Evolutionary conservation across 2,113 vertebrate genomes (phyloP), one percentile per base, ranked within the genome.

Genomic region (Lepidothrix coronata): DNA sequence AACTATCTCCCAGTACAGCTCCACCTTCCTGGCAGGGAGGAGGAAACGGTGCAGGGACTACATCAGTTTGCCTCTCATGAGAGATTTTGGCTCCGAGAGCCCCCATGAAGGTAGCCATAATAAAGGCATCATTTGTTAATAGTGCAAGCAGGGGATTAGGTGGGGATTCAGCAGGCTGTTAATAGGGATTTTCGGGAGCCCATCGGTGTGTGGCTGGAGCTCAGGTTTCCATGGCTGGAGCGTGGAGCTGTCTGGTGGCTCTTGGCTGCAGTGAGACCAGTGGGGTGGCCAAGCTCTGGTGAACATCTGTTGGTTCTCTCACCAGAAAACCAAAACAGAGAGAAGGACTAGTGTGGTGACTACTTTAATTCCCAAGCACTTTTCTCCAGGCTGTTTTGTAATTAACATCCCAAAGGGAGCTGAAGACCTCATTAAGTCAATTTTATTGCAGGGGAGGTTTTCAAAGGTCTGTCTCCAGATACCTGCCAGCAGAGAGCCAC

Each of bases 331-430:
- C 72, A 48, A 95, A 88, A 44, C 5, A 83, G 72, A 61, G 79
- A 10, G 84, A 6, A 63, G 83, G 80, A 88, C 88, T 54, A 62
- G 39, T 44, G 79, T 61, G 83, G 79, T 3, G 22, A 91, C 83
- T 94, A 57, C 65, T 76, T 84, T 93, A 87, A 91, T 91, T 94
- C 61, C 90, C 57, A 25, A 91, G 92, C 43, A 19, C 68, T 86
- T 93, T 81, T 81, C 95, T 91, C 73, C 66, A 11, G 89, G 89
- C 88, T 79, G 62, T 94, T 93, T 77, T 85, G 89, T 91, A 65
- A 94, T 97, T 96, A 95, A 70, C 89, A 91, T 94, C 93, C 95
- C 85, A 96, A 93, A 95, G 94, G 65, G 91, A 93, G 63, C 58
- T 79, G 81, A 65, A 85, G 91, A 65, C 91, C 85, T 93, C 74